These are phyloP conservation scores for Stichodactyla mertensii DNA, from an alignment of 64 coral and sea anemone species.

Conservation along the genomic window DNA sequence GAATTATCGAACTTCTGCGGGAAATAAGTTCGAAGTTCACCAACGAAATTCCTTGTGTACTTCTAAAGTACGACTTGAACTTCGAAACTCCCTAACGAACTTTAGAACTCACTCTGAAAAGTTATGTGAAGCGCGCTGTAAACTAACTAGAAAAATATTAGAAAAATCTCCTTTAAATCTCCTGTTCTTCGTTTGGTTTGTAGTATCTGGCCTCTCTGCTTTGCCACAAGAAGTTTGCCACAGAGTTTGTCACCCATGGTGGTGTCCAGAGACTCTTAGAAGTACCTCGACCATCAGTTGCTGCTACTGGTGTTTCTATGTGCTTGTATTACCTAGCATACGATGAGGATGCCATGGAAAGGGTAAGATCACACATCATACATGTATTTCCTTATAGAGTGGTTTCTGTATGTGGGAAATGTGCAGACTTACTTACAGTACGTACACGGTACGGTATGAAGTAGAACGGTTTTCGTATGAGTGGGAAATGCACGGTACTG, in stretches of 20 bases:
- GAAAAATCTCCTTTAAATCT: neutral
- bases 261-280: constrained; percentile 79
- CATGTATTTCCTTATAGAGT: neutral
- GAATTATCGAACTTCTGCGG: too few species aligned
- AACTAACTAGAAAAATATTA: too few species aligned
- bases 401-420: too few species aligned
- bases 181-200: neutral
- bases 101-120: too few species aligned
- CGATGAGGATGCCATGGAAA: constrained; percentile 96
- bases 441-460: too few species aligned
- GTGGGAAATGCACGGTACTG: too few species aligned
- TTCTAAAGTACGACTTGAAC: too few species aligned
- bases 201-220: constrained; percentile 91
- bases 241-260: constrained; percentile 89
- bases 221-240: constrained; percentile 98
- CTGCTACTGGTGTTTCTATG: constrained; percentile 89
- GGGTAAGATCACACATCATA: constrained; percentile 35
- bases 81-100: too few species aligned
- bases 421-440: too few species aligned
- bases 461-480: neutral
- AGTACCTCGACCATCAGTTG: constrained; percentile 79
- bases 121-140: too few species aligned
- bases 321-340: constrained; percentile 98
- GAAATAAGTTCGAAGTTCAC: too few species aligned
- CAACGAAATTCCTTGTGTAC: too few species aligned